Base-by-base conservation (phyloP, 2,797 vertebrate species). In the Lutjanus argentimaculatus region DNA sequence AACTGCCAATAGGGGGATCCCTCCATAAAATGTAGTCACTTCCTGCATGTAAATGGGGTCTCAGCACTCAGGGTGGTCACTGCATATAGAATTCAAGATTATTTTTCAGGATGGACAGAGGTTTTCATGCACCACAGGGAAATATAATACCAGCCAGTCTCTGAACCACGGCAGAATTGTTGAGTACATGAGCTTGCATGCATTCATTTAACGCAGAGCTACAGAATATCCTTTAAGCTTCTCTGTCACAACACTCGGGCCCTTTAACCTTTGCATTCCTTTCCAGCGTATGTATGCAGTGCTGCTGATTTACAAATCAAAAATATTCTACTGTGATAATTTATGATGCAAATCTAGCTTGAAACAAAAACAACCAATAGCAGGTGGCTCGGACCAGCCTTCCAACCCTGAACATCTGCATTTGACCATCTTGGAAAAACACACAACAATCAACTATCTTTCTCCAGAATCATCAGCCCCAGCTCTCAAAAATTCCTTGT, bases 51-150 rank as follows among this genome's bases (percentile, higher is more conserved):
- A 64, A 69, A 72, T 70, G 71, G 2, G 55, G 63, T 56, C 63
- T 51, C 36, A 46, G 75, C 70, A 68, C 72, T 81, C 77, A 75
- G 69, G 67, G 81, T 79, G 86, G 82, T 77, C 80, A 36, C 22
- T 43, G 56, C 65, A 72, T 71, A 7, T 36, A 48, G 16, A 75
- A 77, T 78, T 66, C 36, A 64, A 17, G 6, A 51, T 59, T 22
- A 72, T 58, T 7, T 7, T 75, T 56, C 48, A 59, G 73, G 67
- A 69, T 12, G 46, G 53, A 48, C 46, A 46, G 65, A 55, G n/a
- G 77, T 67, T 79, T 77, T 65, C 15, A 56, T 58, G 70, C 58
- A 59, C 25, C 22, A 17, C 6, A 6, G 10, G 65, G 77, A 66
- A 69, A 53, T 36, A 13, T 15, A 70, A 56, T 14, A 65, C 7